Evolutionary conservation across 2,888 invertebrate genomes (phyloP), one percentile per base, ranked within the genome.

Genomic region (Aphidius colemani): DNA sequence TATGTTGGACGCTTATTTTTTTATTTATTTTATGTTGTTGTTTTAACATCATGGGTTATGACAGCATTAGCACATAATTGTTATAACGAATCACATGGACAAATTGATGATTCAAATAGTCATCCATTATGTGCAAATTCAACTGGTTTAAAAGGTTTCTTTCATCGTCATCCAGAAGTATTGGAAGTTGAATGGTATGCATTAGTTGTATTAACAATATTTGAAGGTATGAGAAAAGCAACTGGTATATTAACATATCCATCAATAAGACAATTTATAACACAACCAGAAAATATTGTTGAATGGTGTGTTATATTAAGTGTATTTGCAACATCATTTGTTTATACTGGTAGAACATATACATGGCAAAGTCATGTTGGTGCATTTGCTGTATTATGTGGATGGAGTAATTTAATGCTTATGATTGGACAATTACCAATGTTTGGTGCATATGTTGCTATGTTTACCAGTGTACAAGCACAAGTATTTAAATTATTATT

Each of bases 351-450:
- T 62, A 80, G 87, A 70, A 89, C 89, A 1, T 92, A 92, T 77
- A 88, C 89, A 9, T 94, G 94, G 91, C 94, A 94, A 78, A 93
- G 92, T 76, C 93, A 94, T 77, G 89, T 94, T 30, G 94, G 93
- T 0, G 94, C 94, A 0, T 92, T 94, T 75, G 92, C 93, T 0
- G 93, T 94, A 0, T 85, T 94, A 6, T 89, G 93, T 50, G 93
- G 92, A 6, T 94, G 94, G 94, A 92, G 92, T 6, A 93, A 94
- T 81, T 84, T 94, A n/a, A 93, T 94, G 93, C 84, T 93, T 79
- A 93, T 94, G 92, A 90, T 95, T 64, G 95, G 95, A 0, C 93
- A 95, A 74, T 83, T 95, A 48, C 95, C 95, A 0, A 88, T 93
- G 58, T 93, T 95, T 76, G 95, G 94, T 13, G 91, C 94, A 0